Conservation (phyloP, 2,888 invertebrate genomes). For the Dasysyrphus albostriatus region DNA sequence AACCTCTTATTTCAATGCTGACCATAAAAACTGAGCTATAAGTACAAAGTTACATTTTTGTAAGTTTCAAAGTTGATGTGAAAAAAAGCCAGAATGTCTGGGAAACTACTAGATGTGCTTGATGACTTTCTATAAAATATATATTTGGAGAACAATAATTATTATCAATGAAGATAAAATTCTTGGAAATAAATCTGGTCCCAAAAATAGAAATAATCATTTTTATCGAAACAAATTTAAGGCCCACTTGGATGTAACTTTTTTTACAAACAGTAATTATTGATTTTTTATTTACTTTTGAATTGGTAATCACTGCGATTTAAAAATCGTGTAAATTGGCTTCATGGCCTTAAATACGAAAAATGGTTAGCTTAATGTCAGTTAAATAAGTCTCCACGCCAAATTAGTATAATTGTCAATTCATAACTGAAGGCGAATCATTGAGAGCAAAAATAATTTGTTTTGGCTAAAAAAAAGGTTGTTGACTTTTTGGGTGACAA, state of each 20-base stretch:
- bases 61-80: not conserved
- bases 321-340: too few relatives aligned
- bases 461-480: not conserved
- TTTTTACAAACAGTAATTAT: too few relatives aligned
- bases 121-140: not conserved
- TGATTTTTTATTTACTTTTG: too few relatives aligned
- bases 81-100: not conserved
- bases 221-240: not conserved
- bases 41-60: not conserved
- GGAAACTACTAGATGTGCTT: not conserved
- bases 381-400: not conserved
- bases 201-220: not conserved
- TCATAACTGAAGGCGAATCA: not conserved
- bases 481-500: not conserved
- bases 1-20: not conserved
- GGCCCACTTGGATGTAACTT: too few relatives aligned
- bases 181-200: not conserved
- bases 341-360: not conserved
- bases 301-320: too few relatives aligned
- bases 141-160: conserved; percentile 1
- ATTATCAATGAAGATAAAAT: not conserved
- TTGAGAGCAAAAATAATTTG: not conserved
- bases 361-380: not conserved
- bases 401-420: not conserved
- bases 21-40: not conserved